A percentile compares a stretch with the other conserved stretches of the same genome.
phyloP scores from a whole-genome alignment of 2,797 vertebrate genomes.

The Microcaecilia unicolor region DNA sequence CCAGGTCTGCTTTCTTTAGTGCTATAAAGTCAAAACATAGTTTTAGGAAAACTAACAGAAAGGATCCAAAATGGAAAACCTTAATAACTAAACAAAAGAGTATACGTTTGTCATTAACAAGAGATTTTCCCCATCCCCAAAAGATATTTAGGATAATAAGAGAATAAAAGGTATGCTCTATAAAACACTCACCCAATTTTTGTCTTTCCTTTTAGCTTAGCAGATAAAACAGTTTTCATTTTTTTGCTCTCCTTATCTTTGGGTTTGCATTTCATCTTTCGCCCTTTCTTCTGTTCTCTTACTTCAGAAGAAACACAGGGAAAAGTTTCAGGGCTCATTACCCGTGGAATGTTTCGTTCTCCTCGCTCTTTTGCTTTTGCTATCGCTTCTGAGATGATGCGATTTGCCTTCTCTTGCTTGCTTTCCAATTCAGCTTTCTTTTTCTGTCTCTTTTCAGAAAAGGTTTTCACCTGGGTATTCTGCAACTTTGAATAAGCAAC shows the following conservation, averaged over 20 bases:
- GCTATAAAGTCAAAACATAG: too few species aligned
- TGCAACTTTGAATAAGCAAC: conserved; percentile 73
- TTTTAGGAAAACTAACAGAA: too few species aligned
- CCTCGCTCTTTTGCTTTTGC: conserved; percentile 91
- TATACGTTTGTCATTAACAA: conserved; percentile 2
- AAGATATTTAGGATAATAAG: too few species aligned
- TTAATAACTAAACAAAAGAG: too few species aligned
- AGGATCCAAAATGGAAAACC: too few species aligned
- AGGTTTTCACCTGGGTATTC: conserved; percentile 83
- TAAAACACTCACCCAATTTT: conserved; percentile 83
- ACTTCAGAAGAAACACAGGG: conserved; percentile 81
- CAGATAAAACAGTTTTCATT: conserved; percentile 70
- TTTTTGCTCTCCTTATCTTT: conserved; percentile 82
- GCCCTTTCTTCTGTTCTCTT: conserved; percentile 59
- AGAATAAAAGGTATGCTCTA: too few species aligned
- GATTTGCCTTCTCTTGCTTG: conserved; percentile 96
- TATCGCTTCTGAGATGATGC: conserved; percentile 95
- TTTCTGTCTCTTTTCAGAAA: conserved; percentile 73
- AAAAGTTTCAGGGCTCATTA: conserved; percentile 96
- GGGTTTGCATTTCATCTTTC: conserved; percentile 63
- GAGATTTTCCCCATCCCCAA: too few species aligned
- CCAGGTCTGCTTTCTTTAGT: too few species aligned
- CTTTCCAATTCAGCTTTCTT: conserved; percentile 73
- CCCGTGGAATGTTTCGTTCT: conserved; percentile 92
- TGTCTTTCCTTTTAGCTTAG: conserved; percentile 86